A percentile compares a stretch with the other conserved stretches of the same genome.
These are phyloP conservation scores for Neogale vison DNA, from an alignment of 2,113 vertebrate genomes.

Conservation along the genomic window DNA sequence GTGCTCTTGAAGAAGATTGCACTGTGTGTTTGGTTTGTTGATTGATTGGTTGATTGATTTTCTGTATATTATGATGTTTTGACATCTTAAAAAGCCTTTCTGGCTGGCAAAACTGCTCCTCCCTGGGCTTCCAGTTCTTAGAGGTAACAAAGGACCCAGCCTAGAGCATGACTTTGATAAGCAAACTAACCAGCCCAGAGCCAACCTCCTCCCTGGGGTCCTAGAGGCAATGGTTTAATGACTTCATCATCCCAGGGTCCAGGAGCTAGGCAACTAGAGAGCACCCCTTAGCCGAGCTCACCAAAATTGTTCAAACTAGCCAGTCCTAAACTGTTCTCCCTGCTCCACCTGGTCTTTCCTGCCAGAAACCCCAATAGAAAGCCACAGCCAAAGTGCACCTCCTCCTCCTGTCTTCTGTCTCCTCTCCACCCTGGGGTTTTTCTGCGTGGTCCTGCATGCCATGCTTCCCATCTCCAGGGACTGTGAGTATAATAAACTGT, in stretches of 20 bases:
- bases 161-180: background rate
- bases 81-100: background rate
- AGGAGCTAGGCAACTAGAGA: background rate
- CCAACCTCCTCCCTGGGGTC: background rate
- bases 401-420: background rate
- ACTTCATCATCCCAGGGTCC: background rate
- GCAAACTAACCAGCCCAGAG: background rate
- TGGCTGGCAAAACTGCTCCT: background rate
- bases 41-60: background rate
- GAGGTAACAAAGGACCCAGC: background rate
- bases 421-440: background rate
- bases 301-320: background rate
- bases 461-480: background rate
- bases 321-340: background rate
- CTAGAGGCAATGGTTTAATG: background rate
- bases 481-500: accelerated
- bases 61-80: background rate
- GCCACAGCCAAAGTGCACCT: too few relatives aligned
- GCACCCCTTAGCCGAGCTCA: background rate
- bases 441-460: accelerated
- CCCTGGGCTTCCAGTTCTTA: background rate
- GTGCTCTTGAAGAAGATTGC: background rate
- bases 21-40: background rate
- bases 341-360: background rate
- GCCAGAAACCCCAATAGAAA: background rate